Conservation (phyloP, 1,140 invertebrate species). For the Cotesia typhae region DNA sequence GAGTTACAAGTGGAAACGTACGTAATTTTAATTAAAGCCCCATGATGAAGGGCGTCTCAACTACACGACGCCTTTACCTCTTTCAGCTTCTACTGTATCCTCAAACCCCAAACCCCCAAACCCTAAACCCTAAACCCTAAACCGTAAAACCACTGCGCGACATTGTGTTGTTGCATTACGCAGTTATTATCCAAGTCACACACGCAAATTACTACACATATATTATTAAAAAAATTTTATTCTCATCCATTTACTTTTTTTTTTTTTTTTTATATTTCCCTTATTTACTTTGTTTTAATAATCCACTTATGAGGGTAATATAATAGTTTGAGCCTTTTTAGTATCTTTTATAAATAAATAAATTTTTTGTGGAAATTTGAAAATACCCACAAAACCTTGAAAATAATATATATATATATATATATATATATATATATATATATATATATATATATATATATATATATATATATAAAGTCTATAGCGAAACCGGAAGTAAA, state of each 20-base stretch:
- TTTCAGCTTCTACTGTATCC: constrained; percentile 42
- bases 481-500: too few species aligned
- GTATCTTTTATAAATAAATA: too few species aligned
- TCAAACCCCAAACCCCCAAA: constrained; percentile 41
- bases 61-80: constrained; percentile 39
- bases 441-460: too few species aligned
- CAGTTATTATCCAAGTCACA: constrained; percentile 61
- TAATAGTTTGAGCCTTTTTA: not conserved
- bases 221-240: constrained; percentile 46
- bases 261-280: not conserved
- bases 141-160: constrained; percentile 25
- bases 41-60: constrained; percentile 53
- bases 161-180: constrained; percentile 54
- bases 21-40: constrained; percentile 66
- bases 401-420: too few species aligned
- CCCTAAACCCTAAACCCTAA: not conserved
- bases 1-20: constrained; percentile 55
- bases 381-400: too few species aligned
- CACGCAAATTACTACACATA: constrained; percentile 54
- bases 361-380: too few species aligned
- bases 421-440: too few species aligned
- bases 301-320: not conserved
- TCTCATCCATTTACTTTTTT: not conserved
- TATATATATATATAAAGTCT: too few species aligned
- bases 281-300: not conserved